A percentile compares a stretch with the other conserved stretches of the same genome.
Conservation (phyloP, 2,888 invertebrate genomes). For the Phyllotreta cruciferae region DNA sequence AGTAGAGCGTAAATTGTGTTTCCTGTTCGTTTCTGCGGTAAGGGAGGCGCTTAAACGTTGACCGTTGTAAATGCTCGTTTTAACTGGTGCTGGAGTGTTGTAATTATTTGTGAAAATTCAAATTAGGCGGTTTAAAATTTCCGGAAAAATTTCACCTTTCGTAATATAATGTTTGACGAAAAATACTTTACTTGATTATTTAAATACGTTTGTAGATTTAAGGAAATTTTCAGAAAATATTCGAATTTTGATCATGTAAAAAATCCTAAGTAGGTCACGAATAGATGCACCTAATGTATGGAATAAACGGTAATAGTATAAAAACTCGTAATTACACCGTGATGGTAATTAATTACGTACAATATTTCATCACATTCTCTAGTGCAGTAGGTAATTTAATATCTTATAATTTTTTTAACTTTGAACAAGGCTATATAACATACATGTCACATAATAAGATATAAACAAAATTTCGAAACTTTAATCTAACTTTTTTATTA, state of each 20-base stretch:
- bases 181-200: background rate
- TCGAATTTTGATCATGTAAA: background rate
- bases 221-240: too few species aligned
- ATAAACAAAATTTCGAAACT: too few species aligned
- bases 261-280: constrained; percentile 1
- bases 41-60: background rate
- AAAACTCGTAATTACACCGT: background rate
- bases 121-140: too few species aligned
- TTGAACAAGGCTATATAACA: too few species aligned
- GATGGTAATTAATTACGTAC: constrained; percentile 3
- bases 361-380: background rate
- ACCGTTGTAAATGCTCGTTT: too few species aligned
- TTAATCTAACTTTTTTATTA: too few species aligned
- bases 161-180: background rate
- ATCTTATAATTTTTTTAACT: too few species aligned
- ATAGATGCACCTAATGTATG: background rate
- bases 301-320: constrained; percentile 6
- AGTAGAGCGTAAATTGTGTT: constrained; percentile 27
- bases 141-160: too few species aligned
- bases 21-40: constrained; percentile 24
- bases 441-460: too few species aligned
- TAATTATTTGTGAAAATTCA: too few species aligned
- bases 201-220: background rate
- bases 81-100: too few species aligned
- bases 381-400: background rate